Evolutionary conservation across 2,888 invertebrate species (phyloP).

Genomic region (Tenthredo livida): DNA sequence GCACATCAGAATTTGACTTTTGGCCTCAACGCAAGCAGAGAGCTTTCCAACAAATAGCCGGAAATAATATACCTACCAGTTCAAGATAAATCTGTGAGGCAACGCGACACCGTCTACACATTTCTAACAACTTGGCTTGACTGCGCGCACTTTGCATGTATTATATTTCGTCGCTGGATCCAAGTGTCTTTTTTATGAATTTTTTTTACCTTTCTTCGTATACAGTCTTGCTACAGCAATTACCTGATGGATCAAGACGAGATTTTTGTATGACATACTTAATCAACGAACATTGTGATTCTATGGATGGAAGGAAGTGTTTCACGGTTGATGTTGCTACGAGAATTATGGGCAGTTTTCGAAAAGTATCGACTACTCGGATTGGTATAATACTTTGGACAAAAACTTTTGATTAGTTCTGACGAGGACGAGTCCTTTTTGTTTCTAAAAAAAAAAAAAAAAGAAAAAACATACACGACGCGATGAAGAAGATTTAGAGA

Average conservation of each 20-base stretch:
- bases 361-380: constrained; percentile 22
- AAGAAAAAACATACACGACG: background rate
- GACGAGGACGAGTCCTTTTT: background rate
- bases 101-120: constrained; percentile 13
- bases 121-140: constrained; percentile 6
- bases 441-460: background rate
- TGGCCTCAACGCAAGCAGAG: background rate
- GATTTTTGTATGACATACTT: background rate
- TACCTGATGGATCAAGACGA: background rate
- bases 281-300: constrained; percentile 13
- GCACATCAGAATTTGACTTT: background rate
- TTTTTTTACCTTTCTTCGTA: background rate
- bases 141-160: background rate
- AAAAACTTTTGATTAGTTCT: constrained; percentile 32
- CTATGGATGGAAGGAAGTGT: background rate
- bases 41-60: background rate
- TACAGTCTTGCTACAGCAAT: background rate
- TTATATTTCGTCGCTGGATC: background rate
- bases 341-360: background rate
- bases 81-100: constrained; percentile 10
- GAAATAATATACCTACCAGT: constrained; percentile 16
- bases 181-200: background rate
- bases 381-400: background rate
- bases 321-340: background rate
- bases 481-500: constrained; percentile 13